Evolutionary conservation across 2,113 vertebrate species (phyloP), one percentile per base, ranked within the genome.

Genomic region (Struthidea cinerea): DNA sequence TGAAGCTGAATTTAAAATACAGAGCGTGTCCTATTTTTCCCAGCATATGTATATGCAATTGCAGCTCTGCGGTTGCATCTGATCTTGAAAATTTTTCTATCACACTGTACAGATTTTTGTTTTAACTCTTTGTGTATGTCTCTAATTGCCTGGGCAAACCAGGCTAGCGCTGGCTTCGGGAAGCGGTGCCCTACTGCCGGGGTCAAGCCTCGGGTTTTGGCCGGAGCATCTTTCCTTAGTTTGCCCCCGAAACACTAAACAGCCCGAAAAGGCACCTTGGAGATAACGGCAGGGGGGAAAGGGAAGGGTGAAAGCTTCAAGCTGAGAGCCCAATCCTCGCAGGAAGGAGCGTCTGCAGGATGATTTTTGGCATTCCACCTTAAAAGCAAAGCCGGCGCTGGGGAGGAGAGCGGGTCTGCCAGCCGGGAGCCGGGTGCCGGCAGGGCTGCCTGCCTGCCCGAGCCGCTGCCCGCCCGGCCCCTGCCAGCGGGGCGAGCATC

Each of bases 351-450:
- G 76, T 65, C 91, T 68, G 94, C 93, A 75, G 94, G 68, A 22
- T 55, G 90, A 97, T 97, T 97, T 89, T 93, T 47, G 87, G 91
- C 97, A 98, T 98, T 98, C 98, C 97, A 98, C 98, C 98, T 98
- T 98, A 98, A 98, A 89, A 96, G 50, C 94, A 6, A 69, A n/a
- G 24, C 83, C 64, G 93, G 76, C 94, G 95, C 98, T 94, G 83
- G 91, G 84, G 50, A 87, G 82, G 88, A 55, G 90, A 87, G 74
- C 65, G 75, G 92, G 75, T 86, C 83, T 77, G 89, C 39, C 20
- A 46, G 80, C 78, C 87, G 96, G 89, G 94, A 68, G 95, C 95
- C 84, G 88, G 82, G 74, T 30, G 60, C 91, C 96, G 87, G 56
- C 42, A 7, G 61, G 47, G 82, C 71, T 60, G 75, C 69, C 28